Conservation (phyloP, 2,113 vertebrate genomes). For the Polypterus senegalus region DNA sequence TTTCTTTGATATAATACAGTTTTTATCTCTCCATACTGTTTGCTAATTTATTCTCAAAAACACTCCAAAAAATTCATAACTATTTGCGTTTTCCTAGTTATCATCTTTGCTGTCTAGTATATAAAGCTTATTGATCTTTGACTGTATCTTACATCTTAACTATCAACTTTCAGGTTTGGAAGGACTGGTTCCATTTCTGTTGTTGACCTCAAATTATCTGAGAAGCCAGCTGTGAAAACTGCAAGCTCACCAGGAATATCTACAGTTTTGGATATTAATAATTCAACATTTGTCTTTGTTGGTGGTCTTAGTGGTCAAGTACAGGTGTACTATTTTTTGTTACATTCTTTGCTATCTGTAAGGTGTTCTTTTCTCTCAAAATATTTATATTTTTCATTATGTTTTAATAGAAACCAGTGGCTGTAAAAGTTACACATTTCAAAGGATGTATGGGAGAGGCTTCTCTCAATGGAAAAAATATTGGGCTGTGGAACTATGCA, state of each 20-base stretch:
- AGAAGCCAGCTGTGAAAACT: conserved; percentile 42
- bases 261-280: conserved; percentile 62
- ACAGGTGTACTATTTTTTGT: conserved; percentile 46
- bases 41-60: no score
- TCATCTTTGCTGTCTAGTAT: no score
- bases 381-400: neutral
- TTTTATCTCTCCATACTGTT: no score
- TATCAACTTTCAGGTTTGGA: conserved; percentile 57
- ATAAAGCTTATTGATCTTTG: no score
- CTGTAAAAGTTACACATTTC: conserved; percentile 66
- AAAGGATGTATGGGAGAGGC: conserved; percentile 77
- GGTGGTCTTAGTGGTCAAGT: conserved; percentile 69
- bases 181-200: conserved; percentile 59
- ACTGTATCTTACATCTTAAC: no score
- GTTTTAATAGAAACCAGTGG: conserved; percentile 48
- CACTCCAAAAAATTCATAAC: no score
- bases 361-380: neutral
- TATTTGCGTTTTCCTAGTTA: no score
- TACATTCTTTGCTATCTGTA: neutral
- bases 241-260: conserved; percentile 53
- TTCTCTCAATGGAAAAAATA: conserved; percentile 64
- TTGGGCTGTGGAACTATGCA: conserved; percentile 83
- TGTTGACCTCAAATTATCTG: conserved; percentile 53
- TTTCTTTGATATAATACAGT: no score
- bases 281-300: conserved; percentile 62